phyloP scores from a whole-genome alignment of 2,888 invertebrate genomes.

The Asteroscopus sphinx region DNA sequence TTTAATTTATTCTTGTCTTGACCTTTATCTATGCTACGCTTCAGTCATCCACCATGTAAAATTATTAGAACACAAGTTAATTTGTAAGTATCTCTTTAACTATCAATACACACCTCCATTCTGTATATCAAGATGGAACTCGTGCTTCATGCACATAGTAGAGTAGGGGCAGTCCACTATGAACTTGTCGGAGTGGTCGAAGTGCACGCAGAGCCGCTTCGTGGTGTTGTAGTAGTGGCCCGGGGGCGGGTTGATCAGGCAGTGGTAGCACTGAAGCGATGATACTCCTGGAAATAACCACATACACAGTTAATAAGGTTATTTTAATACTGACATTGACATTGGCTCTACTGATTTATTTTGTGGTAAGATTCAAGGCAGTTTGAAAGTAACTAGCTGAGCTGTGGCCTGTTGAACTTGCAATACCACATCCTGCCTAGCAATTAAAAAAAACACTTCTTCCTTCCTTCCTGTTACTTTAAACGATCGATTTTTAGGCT shows the following conservation, averaged over 20 bases:
- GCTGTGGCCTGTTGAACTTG: too few species aligned
- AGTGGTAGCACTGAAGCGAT: constrained; percentile 93
- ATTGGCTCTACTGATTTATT: neutral
- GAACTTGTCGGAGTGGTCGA: constrained; percentile 92
- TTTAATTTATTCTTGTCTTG: too few species aligned
- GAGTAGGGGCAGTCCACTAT: constrained; percentile 94
- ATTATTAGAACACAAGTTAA: too few species aligned
- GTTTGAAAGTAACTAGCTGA: too few species aligned
- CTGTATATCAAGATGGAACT: constrained; percentile 91
- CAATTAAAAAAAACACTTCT: too few species aligned
- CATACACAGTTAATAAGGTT: neutral
- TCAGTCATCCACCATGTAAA: too few species aligned
- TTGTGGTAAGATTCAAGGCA: neutral
- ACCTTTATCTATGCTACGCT: too few species aligned
- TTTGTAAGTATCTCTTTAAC: too few species aligned
- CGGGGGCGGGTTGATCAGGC: constrained; percentile 91
- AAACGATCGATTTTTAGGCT: too few species aligned
- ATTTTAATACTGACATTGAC: neutral
- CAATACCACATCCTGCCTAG: too few species aligned
- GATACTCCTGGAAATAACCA: constrained; percentile 76
- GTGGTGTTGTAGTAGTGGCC: constrained; percentile 90
- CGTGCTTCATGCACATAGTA: constrained; percentile 95
- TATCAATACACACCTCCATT: constrained; percentile 90
- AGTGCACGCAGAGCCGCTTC: constrained; percentile 93
- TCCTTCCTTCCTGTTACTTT: too few species aligned